Base-by-base conservation (phyloP, 2,797 vertebrate genomes). In the Perodicticus potto region DNA sequence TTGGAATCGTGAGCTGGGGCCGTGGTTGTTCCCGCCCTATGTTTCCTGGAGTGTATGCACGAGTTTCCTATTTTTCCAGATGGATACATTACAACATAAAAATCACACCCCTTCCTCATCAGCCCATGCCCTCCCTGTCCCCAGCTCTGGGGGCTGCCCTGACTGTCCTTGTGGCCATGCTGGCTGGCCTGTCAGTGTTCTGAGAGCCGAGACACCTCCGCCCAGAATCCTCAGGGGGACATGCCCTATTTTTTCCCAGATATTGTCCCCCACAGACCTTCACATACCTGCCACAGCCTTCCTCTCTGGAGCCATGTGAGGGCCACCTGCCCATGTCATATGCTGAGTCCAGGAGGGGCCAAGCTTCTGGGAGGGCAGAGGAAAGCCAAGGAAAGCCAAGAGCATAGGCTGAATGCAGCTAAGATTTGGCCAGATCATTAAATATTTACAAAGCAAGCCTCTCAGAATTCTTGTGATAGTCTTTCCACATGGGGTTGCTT, bases 1-100 rank as follows among this genome's bases (percentile, higher is more conserved):
- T 97, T 63, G 97, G 97, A 91, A 63, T 97, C 4, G 96, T 97
- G 65, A 97, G 97, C 96, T 98, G 97, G 97, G 95, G 97, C 43
- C 82, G 72, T 0, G 95, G 97, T 6, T 97, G 97, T 2, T 0
- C 27, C 5, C 14, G 70, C 2, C 97, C 96, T 0, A 0, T 95
- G 89, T 97, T 45, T 43, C 97, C 97, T 14, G 89, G 59, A 7
- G 97, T 98, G 29, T 98, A 69, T 27, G 67, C 96, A 25, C 86
- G 89, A 0, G 96, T 98, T 77, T 95, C 97, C 84, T 59, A 76
- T n/a, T 97, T 96, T 92, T 91, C 95, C 2, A 0, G 0, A 2
- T 97, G 97, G 97, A 97, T 98, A 22, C n/a, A 0, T 43, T 6
- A 84, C 25, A 43, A 82, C 5, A 9, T 97, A 25, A 22, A 92